A percentile compares a stretch with the other conserved stretches of the same genome.
Evolutionary conservation across 2,888 invertebrate species (phyloP).

Genomic region (Cotesia congregata): DNA sequence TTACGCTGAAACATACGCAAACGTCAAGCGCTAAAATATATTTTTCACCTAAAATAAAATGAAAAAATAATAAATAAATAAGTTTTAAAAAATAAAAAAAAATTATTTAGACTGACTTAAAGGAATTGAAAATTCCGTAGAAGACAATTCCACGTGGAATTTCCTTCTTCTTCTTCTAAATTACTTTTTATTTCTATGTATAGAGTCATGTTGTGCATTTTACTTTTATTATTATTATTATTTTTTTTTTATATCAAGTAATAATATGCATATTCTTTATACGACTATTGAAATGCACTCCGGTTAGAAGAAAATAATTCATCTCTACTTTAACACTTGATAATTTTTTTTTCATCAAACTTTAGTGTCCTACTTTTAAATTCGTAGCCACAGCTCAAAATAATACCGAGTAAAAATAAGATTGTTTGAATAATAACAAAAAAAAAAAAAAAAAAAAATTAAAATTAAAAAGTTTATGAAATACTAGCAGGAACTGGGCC

Average conservation of each 20-base stretch:
- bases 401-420: constrained; percentile 24
- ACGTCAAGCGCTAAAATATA: constrained; percentile 27
- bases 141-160: constrained; percentile 53
- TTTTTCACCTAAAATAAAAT: constrained; percentile 9
- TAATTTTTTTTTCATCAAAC: constrained; percentile 15
- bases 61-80: neutral
- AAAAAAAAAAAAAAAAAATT: constrained; percentile 4
- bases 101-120: constrained; percentile 38
- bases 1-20: constrained; percentile 12
- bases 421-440: neutral
- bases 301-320: neutral
- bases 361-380: constrained; percentile 32
- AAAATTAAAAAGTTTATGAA: constrained; percentile 18
- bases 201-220: neutral
- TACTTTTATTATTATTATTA: constrained; percentile 8
- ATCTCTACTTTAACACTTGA: neutral
- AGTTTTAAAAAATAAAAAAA: constrained; percentile 11
- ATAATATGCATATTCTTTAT: neutral
- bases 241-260: too few species aligned
- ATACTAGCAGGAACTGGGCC: neutral
- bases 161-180: constrained; percentile 26
- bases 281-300: neutral
- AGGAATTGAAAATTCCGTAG: constrained; percentile 58
- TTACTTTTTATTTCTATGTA: constrained; percentile 35
- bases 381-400: constrained; percentile 9